These are phyloP conservation scores for Merops nubicus DNA, from an alignment of 2,113 vertebrate genomes.

Conservation along the genomic window DNA sequence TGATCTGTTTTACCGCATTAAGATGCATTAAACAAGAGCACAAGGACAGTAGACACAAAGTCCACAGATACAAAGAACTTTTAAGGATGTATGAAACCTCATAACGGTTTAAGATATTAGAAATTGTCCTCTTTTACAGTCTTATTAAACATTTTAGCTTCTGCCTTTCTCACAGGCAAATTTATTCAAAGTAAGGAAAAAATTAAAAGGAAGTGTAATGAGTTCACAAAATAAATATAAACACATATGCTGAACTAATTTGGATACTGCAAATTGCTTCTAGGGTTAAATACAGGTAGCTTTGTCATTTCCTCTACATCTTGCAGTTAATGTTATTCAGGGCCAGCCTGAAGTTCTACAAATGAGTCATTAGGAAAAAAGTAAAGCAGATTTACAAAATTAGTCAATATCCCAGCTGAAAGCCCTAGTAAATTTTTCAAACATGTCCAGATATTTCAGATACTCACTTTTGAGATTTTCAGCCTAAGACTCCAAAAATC, in stretches of 20 bases:
- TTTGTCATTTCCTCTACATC: neutral
- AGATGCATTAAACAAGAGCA: neutral
- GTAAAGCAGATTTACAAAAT: too few relatives aligned
- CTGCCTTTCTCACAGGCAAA: constrained; percentile 4
- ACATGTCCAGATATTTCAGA: too few relatives aligned
- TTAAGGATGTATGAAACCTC: neutral
- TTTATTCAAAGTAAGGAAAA: neutral
- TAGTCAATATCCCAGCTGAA: too few relatives aligned
- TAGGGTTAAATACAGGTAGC: neutral
- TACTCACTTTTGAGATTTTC: too few relatives aligned
- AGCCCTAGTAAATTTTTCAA: too few relatives aligned
- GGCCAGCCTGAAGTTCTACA: neutral
- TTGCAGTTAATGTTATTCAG: neutral
- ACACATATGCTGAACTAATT: neutral
- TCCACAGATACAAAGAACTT: neutral
- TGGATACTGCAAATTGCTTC: neutral
- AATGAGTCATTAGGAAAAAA: too few relatives aligned
- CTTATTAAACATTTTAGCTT: neutral
- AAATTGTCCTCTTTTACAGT: neutral
- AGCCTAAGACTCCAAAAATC: too few relatives aligned
- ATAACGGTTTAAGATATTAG: neutral
- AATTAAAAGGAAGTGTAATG: neutral
- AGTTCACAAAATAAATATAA: neutral
- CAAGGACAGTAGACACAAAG: neutral
- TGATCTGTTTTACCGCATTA: neutral